phyloP scores from a whole-genome alignment of 2,888 invertebrate genomes.

The Shargacucullia verbasci region DNA sequence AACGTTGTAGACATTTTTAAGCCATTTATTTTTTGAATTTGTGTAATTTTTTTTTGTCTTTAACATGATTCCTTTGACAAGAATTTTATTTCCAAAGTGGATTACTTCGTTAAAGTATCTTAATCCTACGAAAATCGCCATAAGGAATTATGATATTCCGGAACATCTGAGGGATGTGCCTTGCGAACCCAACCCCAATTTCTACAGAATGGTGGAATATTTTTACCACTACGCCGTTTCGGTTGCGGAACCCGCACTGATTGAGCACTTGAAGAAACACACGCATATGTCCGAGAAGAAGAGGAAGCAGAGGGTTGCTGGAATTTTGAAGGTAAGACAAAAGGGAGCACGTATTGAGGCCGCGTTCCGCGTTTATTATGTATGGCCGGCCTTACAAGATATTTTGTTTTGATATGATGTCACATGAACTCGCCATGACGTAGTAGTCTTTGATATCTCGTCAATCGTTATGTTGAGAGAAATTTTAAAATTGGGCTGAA shows the following conservation, averaged over 20 bases:
- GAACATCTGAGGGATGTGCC: slow-evolving; percentile 69
- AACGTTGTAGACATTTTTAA: too few relatives aligned
- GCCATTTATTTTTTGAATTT: too few relatives aligned
- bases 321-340: slow-evolving; percentile 86
- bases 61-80: slow-evolving; percentile 36
- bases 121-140: slow-evolving; percentile 40
- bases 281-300: slow-evolving; percentile 88
- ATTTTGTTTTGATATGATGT: too few relatives aligned
- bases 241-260: slow-evolving; percentile 85
- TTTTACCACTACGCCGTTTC: slow-evolving; percentile 91
- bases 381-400: too few relatives aligned
- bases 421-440: too few relatives aligned
- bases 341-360: too few relatives aligned
- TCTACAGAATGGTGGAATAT: slow-evolving; percentile 91
- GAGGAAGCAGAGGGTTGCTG: slow-evolving; percentile 90
- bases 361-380: too few relatives aligned
- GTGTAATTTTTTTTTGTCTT: slow-evolving; percentile 9
- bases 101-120: slow-evolving; percentile 7
- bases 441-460: too few relatives aligned
- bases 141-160: slow-evolving; percentile 79
- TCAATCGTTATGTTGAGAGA: too few relatives aligned
- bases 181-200: slow-evolving; percentile 83
- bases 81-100: slow-evolving; percentile 20
- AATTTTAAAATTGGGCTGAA: too few relatives aligned
- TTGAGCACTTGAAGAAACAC: slow-evolving; percentile 84